These are phyloP conservation scores for Muschampia staudingeri DNA, from an alignment of 2,888 invertebrate genomes.

Conservation along the genomic window DNA sequence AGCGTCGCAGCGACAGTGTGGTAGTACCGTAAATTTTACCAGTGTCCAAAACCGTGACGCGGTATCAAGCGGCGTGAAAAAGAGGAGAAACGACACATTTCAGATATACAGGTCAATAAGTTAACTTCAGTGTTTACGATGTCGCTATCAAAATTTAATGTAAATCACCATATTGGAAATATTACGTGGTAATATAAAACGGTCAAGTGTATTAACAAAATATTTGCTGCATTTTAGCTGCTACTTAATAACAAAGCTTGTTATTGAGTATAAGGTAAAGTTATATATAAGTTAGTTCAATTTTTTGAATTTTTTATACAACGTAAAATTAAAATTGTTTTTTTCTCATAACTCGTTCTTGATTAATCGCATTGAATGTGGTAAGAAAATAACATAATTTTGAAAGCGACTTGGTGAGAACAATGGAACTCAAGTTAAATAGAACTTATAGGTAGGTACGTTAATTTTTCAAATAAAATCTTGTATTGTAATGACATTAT, in stretches of 20 bases:
- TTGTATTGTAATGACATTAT: conserved; percentile 35
- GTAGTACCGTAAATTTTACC: conserved; percentile 87
- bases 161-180: not conserved
- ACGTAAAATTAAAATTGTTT: no score
- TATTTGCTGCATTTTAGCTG: not conserved
- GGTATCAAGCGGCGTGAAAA: conserved; percentile 90
- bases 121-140: conserved; percentile 68
- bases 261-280: not conserved
- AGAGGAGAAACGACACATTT: conserved; percentile 90
- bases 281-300: no score
- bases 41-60: conserved; percentile 91
- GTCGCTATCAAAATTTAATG: conserved; percentile 42
- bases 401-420: conserved; percentile 35
- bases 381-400: conserved; percentile 28
- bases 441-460: not conserved
- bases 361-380: not conserved
- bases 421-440: not conserved
- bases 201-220: not conserved
- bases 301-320: no score
- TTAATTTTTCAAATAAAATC: not conserved
- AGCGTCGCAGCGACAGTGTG: conserved; percentile 72
- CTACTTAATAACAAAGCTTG: not conserved
- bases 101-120: conserved; percentile 82
- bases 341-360: not conserved
- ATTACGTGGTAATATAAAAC: not conserved